Evolutionary conservation across 2,113 vertebrate species (phyloP), one percentile per base, ranked within the genome.

Genomic region (Oryzias javanicus): DNA sequence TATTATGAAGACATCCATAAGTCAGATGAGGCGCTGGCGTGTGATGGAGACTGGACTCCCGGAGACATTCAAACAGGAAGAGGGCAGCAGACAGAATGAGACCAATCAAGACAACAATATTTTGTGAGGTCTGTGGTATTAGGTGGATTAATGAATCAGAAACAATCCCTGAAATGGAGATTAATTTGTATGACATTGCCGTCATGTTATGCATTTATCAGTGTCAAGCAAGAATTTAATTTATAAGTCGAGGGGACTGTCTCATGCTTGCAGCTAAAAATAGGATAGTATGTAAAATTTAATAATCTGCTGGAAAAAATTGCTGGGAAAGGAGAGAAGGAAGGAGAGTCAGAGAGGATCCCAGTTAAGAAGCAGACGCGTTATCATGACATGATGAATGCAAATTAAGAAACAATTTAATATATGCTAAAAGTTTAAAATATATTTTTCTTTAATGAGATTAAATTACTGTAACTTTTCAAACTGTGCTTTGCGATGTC

Each of bases 141-240:
- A 86, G 72, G 71, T 69, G 64, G 77, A 86, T 86, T 86, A 88
- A 88, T 88, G 85, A 86, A 84, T 85, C 65, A 67, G 49, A 75
- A 79, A 80, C 75, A 72, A 85, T 80, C 60, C 58, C 29, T 22
- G 18, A 80, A 90, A 88, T 86, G 72, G 74, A 86, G 82, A 90
- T 87, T 83, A 82, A 87, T 90, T 68, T 70, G 64, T 66, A 35
- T 68, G 82, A 82, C 70, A 49, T 71, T 63, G 72, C 56, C 80
- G 82, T 79, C 74, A 79, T 80, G 74, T 86, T 78, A 49, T 65
- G 70, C 84, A 90, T 91, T 88, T 64, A 84, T 91, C 90, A 89
- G 57, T 81, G 90, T 86, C 90, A 81, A 73, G 63, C 45, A n/a
- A 79, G 73, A 78, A 55, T 87, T 86, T 83, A 80, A 89, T 88